Conservation (phyloP, 2,888 invertebrate species). For the Phyllotreta striolata region DNA sequence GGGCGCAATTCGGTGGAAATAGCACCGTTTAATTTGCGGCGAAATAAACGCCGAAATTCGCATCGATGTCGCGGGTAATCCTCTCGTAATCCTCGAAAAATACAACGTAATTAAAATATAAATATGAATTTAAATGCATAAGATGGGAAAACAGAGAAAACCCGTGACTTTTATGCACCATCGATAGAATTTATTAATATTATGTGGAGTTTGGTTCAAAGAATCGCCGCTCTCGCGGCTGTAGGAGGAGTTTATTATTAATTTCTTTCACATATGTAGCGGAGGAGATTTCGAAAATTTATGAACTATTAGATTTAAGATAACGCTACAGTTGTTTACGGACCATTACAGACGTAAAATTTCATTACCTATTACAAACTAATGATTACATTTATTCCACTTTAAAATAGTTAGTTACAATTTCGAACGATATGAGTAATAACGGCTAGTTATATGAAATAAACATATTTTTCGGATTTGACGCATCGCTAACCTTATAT, state of each 20-base stretch:
- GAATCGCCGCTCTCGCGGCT: slow-evolving; percentile 35
- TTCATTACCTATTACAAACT: too few species aligned
- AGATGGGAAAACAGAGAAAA: slow-evolving; percentile 39
- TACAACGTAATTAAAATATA: slow-evolving; percentile 40
- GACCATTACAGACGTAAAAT: too few species aligned
- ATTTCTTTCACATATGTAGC: slow-evolving; percentile 23
- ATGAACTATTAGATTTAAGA: slow-evolving; percentile 5
- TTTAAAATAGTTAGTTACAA: too few species aligned
- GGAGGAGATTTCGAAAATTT: slow-evolving; percentile 18
- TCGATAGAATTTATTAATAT: slow-evolving; percentile 41
- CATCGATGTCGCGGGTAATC: slow-evolving; percentile 45
- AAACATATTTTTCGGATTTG: too few species aligned
- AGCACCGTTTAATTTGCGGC: too few species aligned
- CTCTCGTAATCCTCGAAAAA: slow-evolving; percentile 18
- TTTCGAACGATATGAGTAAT: too few species aligned
- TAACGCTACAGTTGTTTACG: too few species aligned
- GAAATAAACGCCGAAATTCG: too few species aligned
- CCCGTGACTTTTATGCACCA: slow-evolving; percentile 39
- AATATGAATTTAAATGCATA: slow-evolving; percentile 45
- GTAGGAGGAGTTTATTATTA: slow-evolving; percentile 41
- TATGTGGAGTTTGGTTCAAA: slow-evolving; percentile 37
- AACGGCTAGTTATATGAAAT: too few species aligned
- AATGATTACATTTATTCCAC: too few species aligned
- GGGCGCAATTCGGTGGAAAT: background rate
- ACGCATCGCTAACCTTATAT: too few species aligned